phyloP scores from a whole-genome alignment of 2,888 invertebrate genomes.

The Lepidochrysops patricia region DNA sequence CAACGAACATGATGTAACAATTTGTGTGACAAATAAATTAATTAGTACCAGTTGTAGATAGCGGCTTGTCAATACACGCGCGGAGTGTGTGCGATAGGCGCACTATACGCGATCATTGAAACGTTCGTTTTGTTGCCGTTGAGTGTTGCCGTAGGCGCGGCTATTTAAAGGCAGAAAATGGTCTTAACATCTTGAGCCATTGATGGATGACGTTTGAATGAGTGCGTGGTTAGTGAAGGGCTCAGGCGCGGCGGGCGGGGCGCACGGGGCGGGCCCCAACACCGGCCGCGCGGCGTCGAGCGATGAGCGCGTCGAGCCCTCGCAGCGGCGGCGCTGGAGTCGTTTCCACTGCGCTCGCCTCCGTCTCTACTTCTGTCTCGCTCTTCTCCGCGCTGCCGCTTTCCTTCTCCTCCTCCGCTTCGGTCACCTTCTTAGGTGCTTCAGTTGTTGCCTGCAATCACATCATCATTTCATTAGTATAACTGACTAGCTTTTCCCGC shows the following conservation, averaged over 20 bases:
- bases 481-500: too few relatives aligned
- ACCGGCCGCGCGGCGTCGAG: constrained; percentile 77
- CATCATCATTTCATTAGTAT: too few relatives aligned
- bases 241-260: constrained; percentile 44
- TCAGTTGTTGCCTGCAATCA: constrained; percentile 56
- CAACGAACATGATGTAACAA: constrained; percentile 2
- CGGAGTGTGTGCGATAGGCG: neutral
- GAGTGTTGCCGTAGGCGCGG: too few relatives aligned
- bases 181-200: neutral
- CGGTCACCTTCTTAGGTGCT: constrained; percentile 50
- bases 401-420: constrained; percentile 55
- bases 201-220: constrained; percentile 31
- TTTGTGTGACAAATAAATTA: constrained; percentile 3
- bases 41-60: neutral
- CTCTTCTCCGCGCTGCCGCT: constrained; percentile 56
- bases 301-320: constrained; percentile 79
- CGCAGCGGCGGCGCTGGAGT: constrained; percentile 75
- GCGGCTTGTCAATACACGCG: constrained; percentile 1
- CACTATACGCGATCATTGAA: neutral
- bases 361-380: constrained; percentile 51
- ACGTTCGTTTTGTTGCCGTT: neutral
- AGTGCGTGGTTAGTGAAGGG: constrained; percentile 44
- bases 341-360: constrained; percentile 47
- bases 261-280: constrained; percentile 46
- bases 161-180: neutral